These are phyloP conservation scores for Cuniculus paca DNA, from an alignment of 2,797 vertebrate species.

Conservation along the genomic window DNA sequence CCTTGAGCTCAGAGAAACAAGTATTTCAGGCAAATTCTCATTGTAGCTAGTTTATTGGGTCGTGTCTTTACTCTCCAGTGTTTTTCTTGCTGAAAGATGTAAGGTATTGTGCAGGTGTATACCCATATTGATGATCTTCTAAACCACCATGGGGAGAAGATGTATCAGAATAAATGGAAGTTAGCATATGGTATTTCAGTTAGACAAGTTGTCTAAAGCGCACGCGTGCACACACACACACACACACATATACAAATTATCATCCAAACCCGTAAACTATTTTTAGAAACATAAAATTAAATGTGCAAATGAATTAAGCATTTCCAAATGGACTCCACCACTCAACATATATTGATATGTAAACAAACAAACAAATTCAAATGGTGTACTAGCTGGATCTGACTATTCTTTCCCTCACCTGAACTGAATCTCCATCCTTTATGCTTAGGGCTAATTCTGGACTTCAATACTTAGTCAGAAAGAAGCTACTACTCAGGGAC, in stretches of 20 bases:
- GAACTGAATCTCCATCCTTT: neutral
- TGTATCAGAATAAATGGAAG: neutral
- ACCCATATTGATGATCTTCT: neutral
- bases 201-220: neutral
- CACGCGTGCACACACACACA: too few species aligned
- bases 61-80: neutral
- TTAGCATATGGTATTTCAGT: neutral
- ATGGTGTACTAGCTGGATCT: neutral
- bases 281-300: neutral
- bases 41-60: neutral
- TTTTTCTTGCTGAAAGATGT: neutral
- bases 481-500: neutral
- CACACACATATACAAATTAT: too few species aligned
- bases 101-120: neutral
- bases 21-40: neutral
- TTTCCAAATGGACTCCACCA: neutral
- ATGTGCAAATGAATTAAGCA: neutral
- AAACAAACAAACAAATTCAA: conserved; percentile 10
- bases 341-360: neutral
- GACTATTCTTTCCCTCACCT: neutral
- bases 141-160: neutral
- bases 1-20: neutral
- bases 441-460: neutral
- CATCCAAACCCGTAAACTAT: neutral
- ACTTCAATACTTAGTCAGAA: neutral